Conservation (phyloP, 2,888 invertebrate genomes). For the Stictocephala bisonia region DNA sequence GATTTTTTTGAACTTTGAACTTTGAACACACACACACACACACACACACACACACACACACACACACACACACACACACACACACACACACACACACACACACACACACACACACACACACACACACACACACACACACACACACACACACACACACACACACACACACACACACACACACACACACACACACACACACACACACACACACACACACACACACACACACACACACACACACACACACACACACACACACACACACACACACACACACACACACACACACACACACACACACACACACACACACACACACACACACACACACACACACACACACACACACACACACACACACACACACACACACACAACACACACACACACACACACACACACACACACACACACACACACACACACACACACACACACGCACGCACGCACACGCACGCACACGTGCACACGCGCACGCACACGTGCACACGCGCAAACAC, state of each 20-base stretch:
- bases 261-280: background rate
- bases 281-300: background rate
- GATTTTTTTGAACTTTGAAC: background rate
- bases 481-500: no score
- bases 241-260: background rate
- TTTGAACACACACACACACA: no score
- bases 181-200: background rate
- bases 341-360: background rate
- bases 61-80: background rate
- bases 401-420: background rate
- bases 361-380: no score
- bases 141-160: background rate
- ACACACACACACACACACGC: background rate
- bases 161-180: background rate
- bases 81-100: background rate
- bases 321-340: background rate
- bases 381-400: background rate
- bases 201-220: background rate
- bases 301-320: background rate
- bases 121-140: background rate
- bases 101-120: background rate
- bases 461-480: background rate
- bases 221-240: background rate
- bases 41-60: background rate
- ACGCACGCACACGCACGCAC: background rate